phyloP scores from a whole-genome alignment of 2,888 invertebrate genomes.

The Nipponacmea schrenckii region DNA sequence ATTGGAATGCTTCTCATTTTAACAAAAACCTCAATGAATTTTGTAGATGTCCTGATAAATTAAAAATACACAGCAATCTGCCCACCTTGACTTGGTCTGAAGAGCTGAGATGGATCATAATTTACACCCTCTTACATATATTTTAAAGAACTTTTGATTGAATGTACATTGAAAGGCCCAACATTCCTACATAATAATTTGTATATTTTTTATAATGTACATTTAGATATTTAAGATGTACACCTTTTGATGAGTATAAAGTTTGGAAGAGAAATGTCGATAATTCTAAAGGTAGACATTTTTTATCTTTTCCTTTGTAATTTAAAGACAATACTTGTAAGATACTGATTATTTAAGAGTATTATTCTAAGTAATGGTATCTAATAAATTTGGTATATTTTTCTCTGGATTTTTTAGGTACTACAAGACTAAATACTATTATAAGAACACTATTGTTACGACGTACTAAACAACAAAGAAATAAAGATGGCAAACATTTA shows the following conservation, averaged over 20 bases:
- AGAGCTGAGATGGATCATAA: too few species aligned
- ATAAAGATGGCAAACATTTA: conserved; percentile 72
- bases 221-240: conserved; percentile 81
- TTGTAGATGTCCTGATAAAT: too few species aligned
- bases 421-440: conserved; percentile 81
- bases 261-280: conserved; percentile 95
- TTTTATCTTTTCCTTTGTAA: neutral
- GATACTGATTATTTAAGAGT: neutral
- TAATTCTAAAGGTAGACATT: conserved; percentile 76
- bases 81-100: too few species aligned
- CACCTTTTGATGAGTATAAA: conserved; percentile 89
- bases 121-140: too few species aligned
- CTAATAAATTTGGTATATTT: neutral
- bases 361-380: neutral
- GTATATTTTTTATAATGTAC: too few species aligned
- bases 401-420: conserved; percentile 68
- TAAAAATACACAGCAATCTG: too few species aligned
- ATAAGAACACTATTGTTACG: conserved; percentile 87
- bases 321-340: neutral
- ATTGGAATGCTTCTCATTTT: too few species aligned
- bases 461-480: conserved; percentile 85
- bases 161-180: too few species aligned
- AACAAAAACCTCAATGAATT: too few species aligned
- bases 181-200: too few species aligned
- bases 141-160: too few species aligned